phyloP scores from a whole-genome alignment of 2,797 vertebrate genomes.

The Chrosomus eos region DNA sequence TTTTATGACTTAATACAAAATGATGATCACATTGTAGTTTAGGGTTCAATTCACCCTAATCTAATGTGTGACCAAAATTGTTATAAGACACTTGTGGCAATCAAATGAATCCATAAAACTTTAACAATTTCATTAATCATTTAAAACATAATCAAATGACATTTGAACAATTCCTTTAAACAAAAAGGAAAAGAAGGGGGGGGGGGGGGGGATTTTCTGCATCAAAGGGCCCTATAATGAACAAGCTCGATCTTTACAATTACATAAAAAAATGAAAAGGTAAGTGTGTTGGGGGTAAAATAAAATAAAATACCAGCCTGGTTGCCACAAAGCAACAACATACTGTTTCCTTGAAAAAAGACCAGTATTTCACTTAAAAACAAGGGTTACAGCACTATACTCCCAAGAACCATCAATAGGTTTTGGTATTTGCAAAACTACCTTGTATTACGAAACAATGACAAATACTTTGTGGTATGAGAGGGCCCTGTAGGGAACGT shows the following conservation, averaged over 20 bases:
- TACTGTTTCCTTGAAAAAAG: not conserved
- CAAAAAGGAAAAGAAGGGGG: too few relatives aligned
- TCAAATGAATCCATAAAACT: not conserved
- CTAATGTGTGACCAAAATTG: not conserved
- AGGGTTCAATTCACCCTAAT: not conserved
- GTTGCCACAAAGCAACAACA: not conserved
- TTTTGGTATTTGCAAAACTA: constrained; percentile 1
- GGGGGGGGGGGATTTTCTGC: too few relatives aligned
- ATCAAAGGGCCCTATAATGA: not conserved
- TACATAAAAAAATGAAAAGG: not conserved
- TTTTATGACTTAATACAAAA: not conserved
- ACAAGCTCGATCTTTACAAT: not conserved
- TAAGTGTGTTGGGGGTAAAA: not conserved
- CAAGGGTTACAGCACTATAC: not conserved
- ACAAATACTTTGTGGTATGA: constrained; percentile 23
- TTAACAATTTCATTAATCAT: not conserved
- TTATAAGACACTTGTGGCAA: not conserved
- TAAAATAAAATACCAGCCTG: not conserved
- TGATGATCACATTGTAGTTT: too few relatives aligned
- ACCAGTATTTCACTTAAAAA: constrained; percentile 11
- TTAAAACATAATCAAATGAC: not conserved
- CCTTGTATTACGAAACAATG: constrained; percentile 11
- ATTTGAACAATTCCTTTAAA: not conserved
- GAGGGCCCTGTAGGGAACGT: constrained; percentile 1
- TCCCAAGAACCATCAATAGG: not conserved